Evolutionary conservation across 2,797 vertebrate genomes (phyloP).

Genomic region (Todus mexicanus): DNA sequence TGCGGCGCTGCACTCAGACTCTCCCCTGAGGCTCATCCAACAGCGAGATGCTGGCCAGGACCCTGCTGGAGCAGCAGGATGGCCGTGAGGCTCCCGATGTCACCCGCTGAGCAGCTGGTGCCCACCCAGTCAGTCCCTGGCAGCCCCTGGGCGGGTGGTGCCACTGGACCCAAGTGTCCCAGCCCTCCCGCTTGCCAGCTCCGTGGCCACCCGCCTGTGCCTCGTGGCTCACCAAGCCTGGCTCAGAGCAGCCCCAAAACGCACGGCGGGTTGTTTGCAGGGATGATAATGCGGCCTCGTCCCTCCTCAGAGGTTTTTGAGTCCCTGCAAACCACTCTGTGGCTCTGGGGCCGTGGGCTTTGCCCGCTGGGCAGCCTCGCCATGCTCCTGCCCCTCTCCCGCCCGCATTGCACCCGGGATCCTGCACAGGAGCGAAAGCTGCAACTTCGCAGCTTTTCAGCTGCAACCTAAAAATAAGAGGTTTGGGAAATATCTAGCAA

Average conservation of each 20-base stretch:
- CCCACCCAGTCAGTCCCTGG: background rate
- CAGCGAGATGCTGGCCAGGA: background rate
- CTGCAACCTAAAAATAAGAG: conserved; percentile 79
- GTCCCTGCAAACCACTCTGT: no score
- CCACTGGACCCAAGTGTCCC: background rate
- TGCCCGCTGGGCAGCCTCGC: background rate
- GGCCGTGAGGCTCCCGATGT: rapidly evolving
- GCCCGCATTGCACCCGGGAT: background rate
- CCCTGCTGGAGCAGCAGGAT: rapidly evolving
- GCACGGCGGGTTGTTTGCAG: background rate
- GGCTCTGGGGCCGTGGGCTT: background rate
- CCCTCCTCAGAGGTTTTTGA: background rate
- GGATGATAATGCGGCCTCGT: background rate
- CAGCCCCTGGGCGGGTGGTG: background rate
- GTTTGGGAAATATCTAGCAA: conserved; percentile 72
- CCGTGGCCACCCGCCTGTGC: background rate
- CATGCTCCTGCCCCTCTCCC: background rate
- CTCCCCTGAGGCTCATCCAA: background rate
- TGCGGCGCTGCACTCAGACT: rapidly evolving
- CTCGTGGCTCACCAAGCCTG: background rate
- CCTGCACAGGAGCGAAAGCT: conserved; percentile 64
- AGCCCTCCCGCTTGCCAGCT: background rate
- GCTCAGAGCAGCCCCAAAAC: background rate
- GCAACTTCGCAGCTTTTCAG: conserved; percentile 74
- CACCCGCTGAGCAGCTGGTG: background rate